Conservation (phyloP, 2,113 vertebrate species). For the Upupa epops region DNA sequence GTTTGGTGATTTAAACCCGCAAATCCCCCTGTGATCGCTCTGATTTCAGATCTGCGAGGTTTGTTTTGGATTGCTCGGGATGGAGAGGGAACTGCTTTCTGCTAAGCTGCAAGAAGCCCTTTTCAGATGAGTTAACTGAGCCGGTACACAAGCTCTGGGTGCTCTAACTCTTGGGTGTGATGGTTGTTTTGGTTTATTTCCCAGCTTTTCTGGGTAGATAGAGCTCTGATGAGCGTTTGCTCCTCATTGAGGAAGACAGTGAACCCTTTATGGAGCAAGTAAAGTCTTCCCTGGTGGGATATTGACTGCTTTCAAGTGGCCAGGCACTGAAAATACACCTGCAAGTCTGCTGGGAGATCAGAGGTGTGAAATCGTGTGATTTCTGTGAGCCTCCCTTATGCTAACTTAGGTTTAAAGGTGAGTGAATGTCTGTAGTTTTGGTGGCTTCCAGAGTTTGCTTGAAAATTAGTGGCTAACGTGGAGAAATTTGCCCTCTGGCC, state of each 20-base stretch:
- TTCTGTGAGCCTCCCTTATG: neutral
- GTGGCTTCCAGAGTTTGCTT: conserved; percentile 18
- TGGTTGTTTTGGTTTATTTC: neutral
- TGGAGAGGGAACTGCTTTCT: neutral
- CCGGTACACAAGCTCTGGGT: neutral
- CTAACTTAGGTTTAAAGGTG: conserved; percentile 16
- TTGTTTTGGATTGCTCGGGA: conserved; percentile 38
- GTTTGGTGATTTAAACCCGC: conserved; percentile 48
- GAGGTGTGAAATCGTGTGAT: neutral
- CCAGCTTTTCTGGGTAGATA: neutral
- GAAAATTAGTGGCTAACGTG: conserved; percentile 1
- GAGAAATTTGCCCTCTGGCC: neutral
- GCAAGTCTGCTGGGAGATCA: conserved; percentile 3
- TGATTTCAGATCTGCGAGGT: conserved; percentile 18
- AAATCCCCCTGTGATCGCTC: conserved; percentile 12
- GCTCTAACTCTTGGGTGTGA: neutral
- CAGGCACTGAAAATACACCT: neutral
- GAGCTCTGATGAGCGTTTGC: neutral
- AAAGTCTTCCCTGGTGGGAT: neutral
- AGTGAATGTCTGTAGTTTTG: conserved; percentile 22
- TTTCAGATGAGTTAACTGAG: neutral
- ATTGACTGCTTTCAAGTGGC: neutral
- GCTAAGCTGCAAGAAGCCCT: neutral
- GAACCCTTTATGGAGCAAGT: neutral
- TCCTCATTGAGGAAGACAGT: neutral